Conservation (phyloP, 2,888 invertebrate species). For the Ptychoptera contaminata region DNA sequence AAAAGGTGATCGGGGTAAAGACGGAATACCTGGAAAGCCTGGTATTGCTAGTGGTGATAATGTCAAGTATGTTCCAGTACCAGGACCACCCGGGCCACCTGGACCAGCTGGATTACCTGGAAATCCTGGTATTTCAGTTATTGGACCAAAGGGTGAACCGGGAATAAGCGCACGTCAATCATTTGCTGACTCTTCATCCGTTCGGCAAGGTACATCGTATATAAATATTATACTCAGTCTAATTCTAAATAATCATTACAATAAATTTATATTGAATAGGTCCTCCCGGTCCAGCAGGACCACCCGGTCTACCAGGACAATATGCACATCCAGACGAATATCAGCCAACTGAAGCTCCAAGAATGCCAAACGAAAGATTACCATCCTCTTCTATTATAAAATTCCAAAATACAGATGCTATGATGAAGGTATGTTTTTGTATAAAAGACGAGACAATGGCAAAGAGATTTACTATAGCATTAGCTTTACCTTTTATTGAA, state of each 20-base stretch:
- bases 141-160: conserved; percentile 68
- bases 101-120: conserved; percentile 58
- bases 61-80: conserved; percentile 49
- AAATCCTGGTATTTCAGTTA: conserved; percentile 37
- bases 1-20: conserved; percentile 51
- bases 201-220: neutral
- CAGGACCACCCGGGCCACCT: conserved; percentile 56
- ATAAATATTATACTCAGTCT: conserved; percentile 8
- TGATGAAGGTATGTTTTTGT: too few species aligned
- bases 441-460: too few species aligned
- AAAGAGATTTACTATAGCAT: neutral
- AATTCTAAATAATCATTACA: conserved; percentile 2
- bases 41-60: conserved; percentile 43
- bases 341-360: too few species aligned
- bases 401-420: too few species aligned
- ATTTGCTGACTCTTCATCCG: too few species aligned
- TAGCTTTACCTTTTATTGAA: conserved; percentile 1
- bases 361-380: too few species aligned
- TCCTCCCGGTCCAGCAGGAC: conserved; percentile 3
- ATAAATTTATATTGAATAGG: conserved; percentile 3
- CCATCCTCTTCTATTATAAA: too few species aligned
- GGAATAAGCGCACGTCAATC: conserved; percentile 38
- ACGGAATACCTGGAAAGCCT: conserved; percentile 45
- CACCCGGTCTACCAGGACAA: neutral
- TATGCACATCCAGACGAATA: neutral